Conservation (phyloP, 2,113 vertebrate genomes). For the Lichenostomus cassidix region DNA sequence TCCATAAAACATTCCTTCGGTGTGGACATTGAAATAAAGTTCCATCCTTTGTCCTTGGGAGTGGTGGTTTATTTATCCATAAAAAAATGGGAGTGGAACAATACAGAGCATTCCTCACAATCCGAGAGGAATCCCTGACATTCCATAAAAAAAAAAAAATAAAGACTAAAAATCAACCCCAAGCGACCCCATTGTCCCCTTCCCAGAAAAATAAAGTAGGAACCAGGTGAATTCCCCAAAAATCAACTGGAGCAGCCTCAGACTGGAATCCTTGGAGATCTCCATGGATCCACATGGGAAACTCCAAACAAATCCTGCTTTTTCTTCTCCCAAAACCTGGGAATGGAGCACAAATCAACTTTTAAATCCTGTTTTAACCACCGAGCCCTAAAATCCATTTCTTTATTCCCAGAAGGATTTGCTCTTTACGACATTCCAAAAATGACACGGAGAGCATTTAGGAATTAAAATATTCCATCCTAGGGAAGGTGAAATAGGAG, state of each 20-base stretch:
- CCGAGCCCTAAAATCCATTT: neutral
- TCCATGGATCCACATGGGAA: neutral
- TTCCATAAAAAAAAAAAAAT: neutral
- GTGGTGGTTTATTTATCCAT: neutral
- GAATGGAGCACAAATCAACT: neutral
- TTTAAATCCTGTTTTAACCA: neutral
- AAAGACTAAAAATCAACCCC: neutral
- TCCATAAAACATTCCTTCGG: neutral
- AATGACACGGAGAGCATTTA: neutral
- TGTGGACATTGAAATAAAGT: fast-evolving
- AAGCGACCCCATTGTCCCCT: neutral
- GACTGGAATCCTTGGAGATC: neutral
- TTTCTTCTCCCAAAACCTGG: neutral
- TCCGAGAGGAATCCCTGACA: neutral
- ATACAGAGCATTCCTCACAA: neutral
- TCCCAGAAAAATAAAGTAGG: neutral
- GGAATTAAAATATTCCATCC: neutral
- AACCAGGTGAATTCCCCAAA: neutral
- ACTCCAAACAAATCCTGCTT: neutral
- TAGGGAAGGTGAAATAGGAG: neutral
- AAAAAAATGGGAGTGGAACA: neutral
- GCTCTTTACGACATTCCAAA: neutral
- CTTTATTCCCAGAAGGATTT: neutral
- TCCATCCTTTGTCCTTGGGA: neutral
- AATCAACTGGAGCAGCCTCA: neutral